Evolutionary conservation across 2,113 vertebrate species (phyloP).

Genomic region (Stigmatopora nigra): DNA sequence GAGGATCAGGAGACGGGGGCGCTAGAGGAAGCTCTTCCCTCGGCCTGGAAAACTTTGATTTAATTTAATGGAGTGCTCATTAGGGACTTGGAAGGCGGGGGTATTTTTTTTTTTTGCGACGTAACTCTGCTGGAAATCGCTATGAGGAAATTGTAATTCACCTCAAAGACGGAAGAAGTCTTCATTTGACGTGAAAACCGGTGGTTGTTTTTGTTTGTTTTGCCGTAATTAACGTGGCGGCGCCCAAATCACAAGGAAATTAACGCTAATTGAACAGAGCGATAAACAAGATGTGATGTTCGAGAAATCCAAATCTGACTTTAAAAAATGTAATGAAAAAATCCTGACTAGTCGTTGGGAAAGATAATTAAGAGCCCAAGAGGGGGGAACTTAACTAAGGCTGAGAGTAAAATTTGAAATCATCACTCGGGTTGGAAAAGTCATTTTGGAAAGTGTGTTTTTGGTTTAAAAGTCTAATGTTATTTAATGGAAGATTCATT

Average conservation of each 20-base stretch:
- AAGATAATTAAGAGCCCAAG: no score
- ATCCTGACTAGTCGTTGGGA: no score
- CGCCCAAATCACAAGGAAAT: constrained; percentile 59
- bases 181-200: constrained; percentile 31
- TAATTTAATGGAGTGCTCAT: constrained; percentile 55
- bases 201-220: constrained; percentile 51
- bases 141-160: constrained; percentile 3
- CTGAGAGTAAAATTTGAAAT: no score
- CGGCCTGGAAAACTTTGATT: constrained; percentile 58
- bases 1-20: constrained; percentile 53
- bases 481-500: no score
- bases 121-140: background rate
- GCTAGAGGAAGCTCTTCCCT: constrained; percentile 55
- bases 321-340: no score
- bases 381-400: no score
- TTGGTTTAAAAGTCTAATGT: no score
- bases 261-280: constrained; percentile 59
- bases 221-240: constrained; percentile 57
- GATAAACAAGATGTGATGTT: constrained; percentile 32
- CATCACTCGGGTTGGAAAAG: no score
- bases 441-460: no score
- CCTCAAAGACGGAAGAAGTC: background rate
- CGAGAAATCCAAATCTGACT: no score
- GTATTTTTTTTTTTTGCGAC: background rate
- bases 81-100: background rate